Conservation (phyloP, 2,113 vertebrate genomes). For the Phoxinus phoxinus region DNA sequence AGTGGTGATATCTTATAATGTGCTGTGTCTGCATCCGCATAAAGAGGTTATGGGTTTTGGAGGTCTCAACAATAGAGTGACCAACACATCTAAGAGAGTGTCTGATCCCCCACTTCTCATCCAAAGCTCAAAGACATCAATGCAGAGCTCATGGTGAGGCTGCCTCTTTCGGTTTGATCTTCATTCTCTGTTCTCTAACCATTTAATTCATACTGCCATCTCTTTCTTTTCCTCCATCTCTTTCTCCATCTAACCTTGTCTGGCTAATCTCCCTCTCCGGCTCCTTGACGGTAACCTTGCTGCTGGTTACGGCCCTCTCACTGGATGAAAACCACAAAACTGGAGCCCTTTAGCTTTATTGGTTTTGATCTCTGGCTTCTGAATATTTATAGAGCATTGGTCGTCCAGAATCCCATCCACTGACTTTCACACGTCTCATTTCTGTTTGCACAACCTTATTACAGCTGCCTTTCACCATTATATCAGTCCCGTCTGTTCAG, state of each 20-base stretch:
- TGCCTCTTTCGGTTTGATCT: slow-evolving; percentile 7
- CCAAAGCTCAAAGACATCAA: slow-evolving; percentile 36
- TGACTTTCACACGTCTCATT: background rate
- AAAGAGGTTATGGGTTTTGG: background rate
- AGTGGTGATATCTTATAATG: background rate
- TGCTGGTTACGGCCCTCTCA: slow-evolving; percentile 11
- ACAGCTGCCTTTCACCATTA: background rate
- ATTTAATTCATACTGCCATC: slow-evolving; percentile 13
- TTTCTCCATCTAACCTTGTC: background rate
- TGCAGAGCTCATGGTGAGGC: background rate
- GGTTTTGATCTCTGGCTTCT: background rate
- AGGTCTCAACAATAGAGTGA: background rate
- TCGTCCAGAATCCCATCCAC: background rate
- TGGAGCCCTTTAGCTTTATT: slow-evolving; percentile 26
- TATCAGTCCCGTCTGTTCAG: background rate
- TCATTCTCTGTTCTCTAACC: slow-evolving; percentile 13
- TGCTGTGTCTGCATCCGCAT: background rate
- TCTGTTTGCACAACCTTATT: slow-evolving; percentile 5
- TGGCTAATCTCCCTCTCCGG: slow-evolving; percentile 4
- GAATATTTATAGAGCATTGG: slow-evolving; percentile 22
- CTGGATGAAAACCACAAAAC: background rate
- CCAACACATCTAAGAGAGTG: slow-evolving; percentile 29
- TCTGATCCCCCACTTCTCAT: slow-evolving; percentile 31
- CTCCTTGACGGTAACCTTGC: slow-evolving; percentile 5
- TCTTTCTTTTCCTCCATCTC: background rate